Percentiles rank a stretch among this genome's conserved stretches.
Conservation (phyloP, 37 sponge, comb jelly and placozoan species). For the Oopsacas minuta region DNA sequence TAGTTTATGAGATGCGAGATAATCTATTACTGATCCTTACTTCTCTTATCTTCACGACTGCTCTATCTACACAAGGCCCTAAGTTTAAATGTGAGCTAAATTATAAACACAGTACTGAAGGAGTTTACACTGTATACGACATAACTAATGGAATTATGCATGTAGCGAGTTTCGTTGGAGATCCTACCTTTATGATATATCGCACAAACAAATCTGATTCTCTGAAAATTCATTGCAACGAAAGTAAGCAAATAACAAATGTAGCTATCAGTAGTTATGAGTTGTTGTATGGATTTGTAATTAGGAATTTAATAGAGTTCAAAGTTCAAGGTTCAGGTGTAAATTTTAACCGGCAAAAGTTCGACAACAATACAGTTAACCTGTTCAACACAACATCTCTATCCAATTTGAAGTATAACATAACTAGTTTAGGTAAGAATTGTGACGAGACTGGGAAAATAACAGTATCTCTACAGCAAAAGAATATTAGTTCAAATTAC, state of each 20-base stretch:
- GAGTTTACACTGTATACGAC: background rate
- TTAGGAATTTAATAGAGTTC: background rate
- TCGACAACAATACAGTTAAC: background rate
- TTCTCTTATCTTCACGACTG: background rate
- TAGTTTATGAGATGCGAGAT: background rate
- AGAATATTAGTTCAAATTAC: background rate
- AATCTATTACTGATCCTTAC: background rate
- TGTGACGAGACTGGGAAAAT: background rate
- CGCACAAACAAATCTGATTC: background rate
- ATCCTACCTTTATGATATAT: background rate
- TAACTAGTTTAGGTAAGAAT: background rate
- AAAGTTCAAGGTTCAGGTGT: background rate
- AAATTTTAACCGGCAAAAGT: background rate
- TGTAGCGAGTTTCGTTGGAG: background rate
- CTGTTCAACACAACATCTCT: background rate
- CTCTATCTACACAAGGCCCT: background rate
- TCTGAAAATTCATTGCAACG: background rate
- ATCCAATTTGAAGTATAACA: background rate
- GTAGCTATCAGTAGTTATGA: background rate
- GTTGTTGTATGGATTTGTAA: background rate
- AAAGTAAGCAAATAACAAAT: background rate
- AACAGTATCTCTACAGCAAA: background rate
- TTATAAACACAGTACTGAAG: background rate
- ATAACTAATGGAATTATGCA: background rate
- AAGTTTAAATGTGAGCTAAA: background rate